phyloP scores from a whole-genome alignment of 2,888 invertebrate species.

The Orchesellides sinensis region DNA sequence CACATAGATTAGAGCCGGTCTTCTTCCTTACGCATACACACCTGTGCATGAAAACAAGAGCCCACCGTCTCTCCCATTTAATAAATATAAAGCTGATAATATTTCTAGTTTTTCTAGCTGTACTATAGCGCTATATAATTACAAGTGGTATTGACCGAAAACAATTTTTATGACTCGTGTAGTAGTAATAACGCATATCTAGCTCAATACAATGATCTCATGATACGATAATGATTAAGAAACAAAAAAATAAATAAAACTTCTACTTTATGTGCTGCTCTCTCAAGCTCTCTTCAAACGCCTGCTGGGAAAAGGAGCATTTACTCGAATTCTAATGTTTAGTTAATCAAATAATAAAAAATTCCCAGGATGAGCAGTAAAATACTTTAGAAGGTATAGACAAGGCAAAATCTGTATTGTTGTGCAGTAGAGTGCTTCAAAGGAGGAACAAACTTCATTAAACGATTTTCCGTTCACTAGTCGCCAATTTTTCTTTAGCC shows the following conservation, averaged over 20 bases:
- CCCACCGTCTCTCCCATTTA: neutral
- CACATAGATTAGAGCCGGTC: neutral
- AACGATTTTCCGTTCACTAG: constrained; percentile 55
- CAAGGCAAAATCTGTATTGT: constrained; percentile 22
- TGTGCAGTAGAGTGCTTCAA: constrained; percentile 54
- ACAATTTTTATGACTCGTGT: constrained; percentile 35
- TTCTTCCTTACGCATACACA: no score
- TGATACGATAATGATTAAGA: constrained; percentile 25
- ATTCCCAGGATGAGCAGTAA: neutral
- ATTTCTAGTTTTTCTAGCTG: constrained; percentile 36
- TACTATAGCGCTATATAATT: constrained; percentile 50
- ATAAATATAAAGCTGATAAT: constrained; percentile 1
- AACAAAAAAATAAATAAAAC: constrained; percentile 17
- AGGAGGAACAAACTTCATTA: constrained; percentile 18
- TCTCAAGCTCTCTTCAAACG: neutral
- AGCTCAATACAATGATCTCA: constrained; percentile 27
- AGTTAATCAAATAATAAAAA: constrained; percentile 6
- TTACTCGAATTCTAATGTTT: neutral
- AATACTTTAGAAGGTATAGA: neutral
- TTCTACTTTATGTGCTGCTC: neutral
- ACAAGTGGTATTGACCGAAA: constrained; percentile 64
- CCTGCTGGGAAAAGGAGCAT: neutral
- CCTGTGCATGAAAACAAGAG: neutral
- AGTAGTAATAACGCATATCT: neutral
- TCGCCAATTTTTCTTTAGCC: constrained; percentile 23